Percentiles rank a stretch among this genome's conserved stretches.
These are phyloP conservation scores for Macrophya alboannulata DNA, from an alignment of 2,888 invertebrate species.

Conservation along the genomic window DNA sequence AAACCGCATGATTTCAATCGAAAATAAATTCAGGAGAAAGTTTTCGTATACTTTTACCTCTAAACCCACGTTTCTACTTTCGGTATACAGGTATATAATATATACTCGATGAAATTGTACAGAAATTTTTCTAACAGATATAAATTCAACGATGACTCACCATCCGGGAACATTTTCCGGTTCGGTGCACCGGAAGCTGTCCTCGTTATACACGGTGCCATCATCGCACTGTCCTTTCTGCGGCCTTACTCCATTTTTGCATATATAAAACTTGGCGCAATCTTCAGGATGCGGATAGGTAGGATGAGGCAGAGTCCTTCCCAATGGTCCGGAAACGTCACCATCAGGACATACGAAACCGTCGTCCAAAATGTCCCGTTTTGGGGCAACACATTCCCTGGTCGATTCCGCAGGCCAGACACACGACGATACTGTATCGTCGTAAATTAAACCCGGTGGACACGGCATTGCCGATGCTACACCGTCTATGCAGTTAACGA, in stretches of 20 bases:
- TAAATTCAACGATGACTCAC: constrained; percentile 79
- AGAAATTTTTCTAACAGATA: not conserved
- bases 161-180: constrained; percentile 90
- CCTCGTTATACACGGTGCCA: constrained; percentile 90
- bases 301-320: constrained; percentile 88
- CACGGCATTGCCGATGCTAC: constrained; percentile 82
- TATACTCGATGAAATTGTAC: not conserved
- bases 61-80: not conserved
- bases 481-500: constrained; percentile 90
- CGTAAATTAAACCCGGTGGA: constrained; percentile 89
- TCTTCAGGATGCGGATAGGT: constrained; percentile 91
- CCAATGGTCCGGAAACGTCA: constrained; percentile 85
- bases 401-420: constrained; percentile 87
- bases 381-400: constrained; percentile 82
- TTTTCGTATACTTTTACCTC: not conserved
- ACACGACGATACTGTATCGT: constrained; percentile 88
- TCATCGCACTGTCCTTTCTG: constrained; percentile 89
- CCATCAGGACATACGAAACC: constrained; percentile 90
- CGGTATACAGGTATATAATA: not conserved
- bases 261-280: constrained; percentile 92
- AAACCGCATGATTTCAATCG: not conserved
- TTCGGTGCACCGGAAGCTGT: constrained; percentile 89
- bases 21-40: not conserved
- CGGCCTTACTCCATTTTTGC: constrained; percentile 89
- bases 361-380: constrained; percentile 86